Base-by-base conservation (phyloP, 2,888 invertebrate genomes). In the Ophonus ardosiacus region DNA sequence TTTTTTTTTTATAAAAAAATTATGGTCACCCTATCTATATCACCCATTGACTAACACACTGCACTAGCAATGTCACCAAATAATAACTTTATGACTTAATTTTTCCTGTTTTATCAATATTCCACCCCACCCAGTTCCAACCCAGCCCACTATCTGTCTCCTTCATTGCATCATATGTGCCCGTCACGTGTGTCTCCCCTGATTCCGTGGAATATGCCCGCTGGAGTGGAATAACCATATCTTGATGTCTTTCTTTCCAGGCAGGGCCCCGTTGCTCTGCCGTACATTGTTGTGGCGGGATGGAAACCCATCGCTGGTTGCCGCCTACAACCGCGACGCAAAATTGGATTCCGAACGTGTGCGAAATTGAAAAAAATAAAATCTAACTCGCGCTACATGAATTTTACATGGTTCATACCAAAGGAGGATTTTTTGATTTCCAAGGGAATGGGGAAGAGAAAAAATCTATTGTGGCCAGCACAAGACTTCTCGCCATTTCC, bases 341-440 rank as follows among this genome's bases (percentile, higher is more conserved):
- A 85, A 85, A 85, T 85, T 85, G 80, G 71, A 85, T 85, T 85
- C 71, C 40, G 71, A 80, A 85, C 85, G 85, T 85, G 85, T 85
- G 80, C 71, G 80, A 85, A 85, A 85, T 84, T 84, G 80, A 80
- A 80, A 80, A 76, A 80, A 80, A 80, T 80, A 80, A 80, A 80
- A 80, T 63, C 80, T 80, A 59, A 80, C 18, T 63, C 80, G 59
- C 38, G 43, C 61, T 80, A 80, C 80, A 80, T 80, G 80, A 80
- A 80, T 80, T 80, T 80, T 80, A 63, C 80, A 80, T 80, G 80
- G 80, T 80, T 17, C 63, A 17, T 74, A 40, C 71, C 18, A 40
- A 74, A 68, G 15, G 40, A n/a, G 40, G 17, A 71, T 74, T 51
- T 13, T 24, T 7, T 59, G 59, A 59, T 59, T 59, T 59, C 18